These are phyloP conservation scores for Gari tellinella DNA, from an alignment of 2,888 invertebrate genomes.

Conservation along the genomic window DNA sequence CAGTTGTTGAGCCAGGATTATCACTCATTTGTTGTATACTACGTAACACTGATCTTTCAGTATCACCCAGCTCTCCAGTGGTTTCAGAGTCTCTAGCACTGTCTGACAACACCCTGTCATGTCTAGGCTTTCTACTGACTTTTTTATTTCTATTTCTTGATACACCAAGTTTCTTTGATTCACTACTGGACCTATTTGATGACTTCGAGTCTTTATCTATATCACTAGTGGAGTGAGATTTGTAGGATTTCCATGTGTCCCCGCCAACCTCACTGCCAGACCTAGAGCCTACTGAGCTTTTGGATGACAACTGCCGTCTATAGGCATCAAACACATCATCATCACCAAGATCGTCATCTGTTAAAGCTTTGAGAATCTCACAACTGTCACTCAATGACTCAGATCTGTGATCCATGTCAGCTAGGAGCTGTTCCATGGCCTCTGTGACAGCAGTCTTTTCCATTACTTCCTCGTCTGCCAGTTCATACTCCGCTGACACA, in stretches of 20 bases:
- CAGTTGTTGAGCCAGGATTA: conserved; percentile 52
- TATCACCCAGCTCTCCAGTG: conserved; percentile 36
- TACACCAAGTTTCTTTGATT: not conserved
- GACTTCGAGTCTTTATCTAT: conserved; percentile 21
- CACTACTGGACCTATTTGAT: conserved; percentile 22
- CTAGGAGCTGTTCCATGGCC: conserved; percentile 76
- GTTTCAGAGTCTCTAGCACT: not conserved
- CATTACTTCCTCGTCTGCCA: conserved; percentile 53
- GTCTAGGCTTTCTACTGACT: not conserved
- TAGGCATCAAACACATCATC: conserved; percentile 65
- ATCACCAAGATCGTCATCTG: conserved; percentile 42
- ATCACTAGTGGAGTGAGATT: conserved; percentile 42
- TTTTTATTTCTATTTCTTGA: not conserved
- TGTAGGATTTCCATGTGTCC: conserved; percentile 25
- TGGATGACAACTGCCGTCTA: conserved; percentile 28
- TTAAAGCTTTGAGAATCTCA: conserved; percentile 29
- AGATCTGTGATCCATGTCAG: conserved; percentile 70
- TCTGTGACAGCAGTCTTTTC: conserved; percentile 70
- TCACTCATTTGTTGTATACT: conserved; percentile 67
- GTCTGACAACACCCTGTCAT: conserved; percentile 1
- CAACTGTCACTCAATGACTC: conserved; percentile 60
- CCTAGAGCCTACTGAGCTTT: conserved; percentile 31
- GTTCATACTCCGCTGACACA: conserved; percentile 55
- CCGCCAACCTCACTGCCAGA: conserved; percentile 33
- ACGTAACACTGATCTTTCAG: conserved; percentile 64